Conservation (phyloP, 1,140 invertebrate species). For the Leucophenga varia region DNA sequence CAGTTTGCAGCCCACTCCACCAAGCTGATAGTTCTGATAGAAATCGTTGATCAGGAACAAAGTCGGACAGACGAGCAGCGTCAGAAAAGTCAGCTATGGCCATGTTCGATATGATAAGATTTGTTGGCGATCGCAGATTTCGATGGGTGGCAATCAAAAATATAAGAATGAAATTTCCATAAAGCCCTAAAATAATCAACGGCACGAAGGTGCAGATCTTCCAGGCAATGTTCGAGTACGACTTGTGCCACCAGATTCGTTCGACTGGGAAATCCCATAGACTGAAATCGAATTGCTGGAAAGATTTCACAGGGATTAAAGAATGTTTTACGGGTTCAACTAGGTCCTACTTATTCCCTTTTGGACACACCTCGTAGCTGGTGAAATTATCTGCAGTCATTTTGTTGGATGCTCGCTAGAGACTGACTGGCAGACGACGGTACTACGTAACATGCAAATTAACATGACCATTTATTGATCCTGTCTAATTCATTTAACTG, state of each 20-base stretch:
- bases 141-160: slow-evolving; percentile 68
- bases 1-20: slow-evolving; percentile 66
- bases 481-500: slow-evolving; percentile 31
- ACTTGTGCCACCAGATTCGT: slow-evolving; percentile 64
- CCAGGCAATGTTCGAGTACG: slow-evolving; percentile 63
- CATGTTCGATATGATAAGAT: slow-evolving; percentile 78
- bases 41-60: slow-evolving; percentile 71
- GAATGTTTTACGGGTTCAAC: no score
- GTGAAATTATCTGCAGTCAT: slow-evolving; percentile 18
- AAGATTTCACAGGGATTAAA: no score
- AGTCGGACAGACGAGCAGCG: slow-evolving; percentile 72
- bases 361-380: slow-evolving; percentile 19
- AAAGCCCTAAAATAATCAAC: slow-evolving; percentile 67
- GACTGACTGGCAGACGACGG: slow-evolving; percentile 18
- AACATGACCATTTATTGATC: slow-evolving; percentile 29
- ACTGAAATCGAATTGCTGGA: slow-evolving; percentile 49
- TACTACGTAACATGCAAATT: slow-evolving; percentile 19
- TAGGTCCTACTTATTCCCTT: no score
- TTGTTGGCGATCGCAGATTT: slow-evolving; percentile 73
- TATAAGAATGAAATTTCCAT: slow-evolving; percentile 73
- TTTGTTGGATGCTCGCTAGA: slow-evolving; percentile 5
- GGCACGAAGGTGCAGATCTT: slow-evolving; percentile 64
- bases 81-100: slow-evolving; percentile 74
- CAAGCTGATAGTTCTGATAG: slow-evolving; percentile 75
- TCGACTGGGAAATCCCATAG: slow-evolving; percentile 46